Base-by-base conservation (phyloP, 2,113 vertebrate genomes). In the Cavia porcellus region DNA sequence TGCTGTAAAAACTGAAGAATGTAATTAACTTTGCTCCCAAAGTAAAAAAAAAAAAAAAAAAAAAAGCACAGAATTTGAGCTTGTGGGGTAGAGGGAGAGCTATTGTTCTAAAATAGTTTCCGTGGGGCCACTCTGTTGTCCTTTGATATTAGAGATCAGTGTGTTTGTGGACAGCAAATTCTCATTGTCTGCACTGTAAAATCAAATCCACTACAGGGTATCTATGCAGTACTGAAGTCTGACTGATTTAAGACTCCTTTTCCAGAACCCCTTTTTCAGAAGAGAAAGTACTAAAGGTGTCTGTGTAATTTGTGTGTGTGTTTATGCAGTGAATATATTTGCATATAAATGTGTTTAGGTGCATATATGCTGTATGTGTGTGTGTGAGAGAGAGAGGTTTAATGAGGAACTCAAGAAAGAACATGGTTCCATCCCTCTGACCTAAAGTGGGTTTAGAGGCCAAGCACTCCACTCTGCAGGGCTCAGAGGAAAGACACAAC, bases 141-240 rank as follows among this genome's bases (percentile, higher is more conserved):
- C 66, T 92, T 95, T 91, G 86, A 12, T 80, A 86, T 93, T 80
- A 61, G 75, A 86, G 72, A 92, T 86, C 32, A 24, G 1, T 28
- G 47, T 88, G 86, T 57, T 83, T 0, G 1, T 91, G 66, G 81
- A 80, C 7, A 87, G 66, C 74, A 88, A 82, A 55, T 70, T 86
- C 57, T 20, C 50, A 2, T 82, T 47, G 50, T 64, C 85, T 80
- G 61, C 47, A 25, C 70, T 96, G 62, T 70, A 80, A 90, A 89
- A 86, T 88, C 50, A 66, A 32, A 92, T 55, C 72, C 91, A 70
- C 70, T 15, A 42, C 38, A 35, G 13, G 57, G 6, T 75, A 70
- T 32, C 45, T 70, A 38, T 9, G 59, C 11, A 35, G 19, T 55
- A 66, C 11, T 86, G 90, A 25, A 92, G 70, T 89, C 62, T 22